phyloP scores from a whole-genome alignment of 2,888 invertebrate species.

The Lepidonotus clava region DNA sequence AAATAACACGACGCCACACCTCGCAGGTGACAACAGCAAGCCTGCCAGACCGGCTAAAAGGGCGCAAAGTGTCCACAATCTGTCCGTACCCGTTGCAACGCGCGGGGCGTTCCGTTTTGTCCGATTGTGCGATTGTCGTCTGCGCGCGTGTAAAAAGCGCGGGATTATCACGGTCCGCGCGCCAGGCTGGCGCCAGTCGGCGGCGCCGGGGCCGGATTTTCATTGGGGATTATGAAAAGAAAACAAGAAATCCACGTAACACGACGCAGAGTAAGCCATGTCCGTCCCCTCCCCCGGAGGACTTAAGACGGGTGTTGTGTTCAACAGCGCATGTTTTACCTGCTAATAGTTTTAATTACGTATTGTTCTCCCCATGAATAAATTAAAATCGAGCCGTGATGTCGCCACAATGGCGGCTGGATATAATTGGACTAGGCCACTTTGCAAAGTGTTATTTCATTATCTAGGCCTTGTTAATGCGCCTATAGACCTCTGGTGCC shows the following conservation, averaged over 20 bases:
- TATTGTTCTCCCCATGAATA: not conserved
- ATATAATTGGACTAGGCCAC: not conserved
- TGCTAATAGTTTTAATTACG: conserved; percentile 25
- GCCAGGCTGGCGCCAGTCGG: conserved; percentile 15
- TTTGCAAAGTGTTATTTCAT: not conserved
- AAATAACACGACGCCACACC: conserved; percentile 21
- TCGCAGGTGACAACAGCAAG: conserved; percentile 7
- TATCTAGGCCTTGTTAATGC: not conserved
- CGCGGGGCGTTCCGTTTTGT: not conserved
- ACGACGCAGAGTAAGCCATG: not conserved
- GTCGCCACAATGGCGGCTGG: not conserved
- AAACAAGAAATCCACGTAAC: not conserved
- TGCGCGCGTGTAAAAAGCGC: conserved; percentile 34
- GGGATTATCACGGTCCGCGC: conserved; percentile 30
- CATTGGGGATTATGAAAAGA: conserved; percentile 43
- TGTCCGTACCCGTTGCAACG: not conserved
- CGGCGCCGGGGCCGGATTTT: conserved; percentile 35
- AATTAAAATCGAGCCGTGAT: not conserved
- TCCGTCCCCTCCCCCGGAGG: not conserved
- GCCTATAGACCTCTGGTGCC: not conserved
- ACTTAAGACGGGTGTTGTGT: conserved; percentile 1
- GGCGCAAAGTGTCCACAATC: not conserved
- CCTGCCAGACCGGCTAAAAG: conserved; percentile 15
- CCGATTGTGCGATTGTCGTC: conserved; percentile 28
- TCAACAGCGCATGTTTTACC: conserved; percentile 8